A percentile compares a stretch with the other conserved stretches of the same genome.
phyloP scores from a whole-genome alignment of 2,113 vertebrate species.

The Fregata magnificens region DNA sequence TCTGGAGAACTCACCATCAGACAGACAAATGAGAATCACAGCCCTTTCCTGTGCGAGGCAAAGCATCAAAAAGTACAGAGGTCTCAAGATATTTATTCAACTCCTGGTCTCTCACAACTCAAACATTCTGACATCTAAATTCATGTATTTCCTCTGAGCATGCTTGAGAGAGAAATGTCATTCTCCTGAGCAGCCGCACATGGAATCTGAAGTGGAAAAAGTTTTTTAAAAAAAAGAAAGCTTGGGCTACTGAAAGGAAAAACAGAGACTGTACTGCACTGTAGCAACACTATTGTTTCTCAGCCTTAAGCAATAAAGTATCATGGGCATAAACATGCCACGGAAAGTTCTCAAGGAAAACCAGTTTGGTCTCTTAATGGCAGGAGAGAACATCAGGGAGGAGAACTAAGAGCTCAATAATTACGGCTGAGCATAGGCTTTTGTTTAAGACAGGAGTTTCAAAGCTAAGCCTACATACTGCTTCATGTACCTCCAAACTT shows the following conservation, averaged over 20 bases:
- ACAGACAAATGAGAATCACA: neutral
- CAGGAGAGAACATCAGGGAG: neutral
- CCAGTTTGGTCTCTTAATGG: neutral
- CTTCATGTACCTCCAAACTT: neutral
- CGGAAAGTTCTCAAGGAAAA: conserved; percentile 20
- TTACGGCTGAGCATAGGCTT: neutral
- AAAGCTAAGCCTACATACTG: neutral
- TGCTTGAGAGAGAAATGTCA: neutral
- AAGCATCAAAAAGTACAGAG: neutral
- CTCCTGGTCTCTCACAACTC: neutral
- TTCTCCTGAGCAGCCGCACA: neutral
- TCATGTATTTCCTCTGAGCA: neutral
- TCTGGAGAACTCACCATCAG: neutral
- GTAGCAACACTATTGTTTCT: neutral
- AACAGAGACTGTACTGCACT: neutral
- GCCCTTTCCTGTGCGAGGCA: neutral
- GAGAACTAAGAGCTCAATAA: neutral
- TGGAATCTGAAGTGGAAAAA: neutral
- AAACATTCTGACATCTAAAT: neutral
- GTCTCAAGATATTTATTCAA: neutral
- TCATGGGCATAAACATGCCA: neutral
- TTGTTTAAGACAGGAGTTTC: neutral
- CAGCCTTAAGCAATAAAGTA: neutral
- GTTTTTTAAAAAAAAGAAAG: neutral
- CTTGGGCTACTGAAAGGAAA: neutral